These are phyloP conservation scores for Halictus ligatus DNA, from an alignment of 2,888 invertebrate genomes.

Conservation along the genomic window DNA sequence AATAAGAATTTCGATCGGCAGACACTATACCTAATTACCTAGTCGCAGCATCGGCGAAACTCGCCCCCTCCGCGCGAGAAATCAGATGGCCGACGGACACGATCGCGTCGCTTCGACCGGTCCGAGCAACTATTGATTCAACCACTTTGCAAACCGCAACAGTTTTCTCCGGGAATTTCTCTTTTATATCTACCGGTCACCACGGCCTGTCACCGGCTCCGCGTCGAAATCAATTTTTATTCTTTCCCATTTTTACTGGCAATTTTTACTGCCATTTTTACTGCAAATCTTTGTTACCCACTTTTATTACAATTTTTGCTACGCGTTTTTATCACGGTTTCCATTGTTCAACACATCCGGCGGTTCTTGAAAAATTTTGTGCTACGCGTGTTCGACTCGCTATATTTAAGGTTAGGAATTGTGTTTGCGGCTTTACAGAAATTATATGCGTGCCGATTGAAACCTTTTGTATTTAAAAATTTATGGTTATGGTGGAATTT, in stretches of 20 bases:
- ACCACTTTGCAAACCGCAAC: slow-evolving; percentile 1
- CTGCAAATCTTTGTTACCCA: not conserved
- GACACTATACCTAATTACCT: not conserved
- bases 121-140: not conserved
- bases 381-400: not conserved
- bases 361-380: not conserved
- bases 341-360: not conserved
- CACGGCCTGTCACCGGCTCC: not conserved
- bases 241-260: not conserved
- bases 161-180: not conserved
- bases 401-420: too few species aligned
- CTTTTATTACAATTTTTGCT: not conserved
- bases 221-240: not conserved
- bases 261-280: not conserved
- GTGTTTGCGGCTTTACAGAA: too few species aligned
- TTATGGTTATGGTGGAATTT: too few species aligned
- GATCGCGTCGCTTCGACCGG: not conserved
- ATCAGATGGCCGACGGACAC: not conserved
- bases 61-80: too few species aligned
- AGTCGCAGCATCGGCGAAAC: slow-evolving; percentile 15
- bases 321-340: not conserved
- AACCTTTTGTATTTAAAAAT: too few species aligned
- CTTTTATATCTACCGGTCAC: not conserved
- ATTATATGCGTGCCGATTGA: too few species aligned
- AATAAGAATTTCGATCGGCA: slow-evolving; percentile 20